Percentiles rank a stretch among this genome's conserved stretches.
Conservation (phyloP, 2,113 vertebrate genomes). For the Takifugu flavidus region DNA sequence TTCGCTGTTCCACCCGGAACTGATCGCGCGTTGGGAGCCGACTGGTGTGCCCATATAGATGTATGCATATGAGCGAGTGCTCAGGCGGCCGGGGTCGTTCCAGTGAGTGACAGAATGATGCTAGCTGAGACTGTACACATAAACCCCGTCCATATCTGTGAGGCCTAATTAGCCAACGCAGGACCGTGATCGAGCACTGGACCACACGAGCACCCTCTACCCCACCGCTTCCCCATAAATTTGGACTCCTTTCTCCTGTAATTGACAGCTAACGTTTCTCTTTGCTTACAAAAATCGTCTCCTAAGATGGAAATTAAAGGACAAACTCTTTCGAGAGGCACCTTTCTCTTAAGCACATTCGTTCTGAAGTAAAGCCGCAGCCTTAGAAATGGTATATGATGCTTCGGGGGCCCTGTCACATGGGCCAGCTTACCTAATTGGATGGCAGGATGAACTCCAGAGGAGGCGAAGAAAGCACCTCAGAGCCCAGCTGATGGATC, state of each 20-base stretch:
- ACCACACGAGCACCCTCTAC: constrained; percentile 29
- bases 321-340: constrained; percentile 6
- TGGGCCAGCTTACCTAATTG: constrained; percentile 20
- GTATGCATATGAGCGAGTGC: constrained; percentile 38
- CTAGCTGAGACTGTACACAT: constrained; percentile 42
- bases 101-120: constrained; percentile 68
- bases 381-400: not conserved
- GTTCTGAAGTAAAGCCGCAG: constrained; percentile 4
- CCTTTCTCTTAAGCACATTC: not conserved
- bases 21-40: too few relatives aligned
- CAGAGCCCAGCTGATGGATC: constrained; percentile 19
- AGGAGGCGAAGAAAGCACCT: constrained; percentile 7
- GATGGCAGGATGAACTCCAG: constrained; percentile 15
- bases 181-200: constrained; percentile 34
- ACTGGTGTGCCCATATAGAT: not conserved
- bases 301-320: constrained; percentile 16
- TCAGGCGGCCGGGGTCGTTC: constrained; percentile 57
- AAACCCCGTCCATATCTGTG: constrained; percentile 49
- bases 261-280: constrained; percentile 36
- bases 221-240: not conserved
- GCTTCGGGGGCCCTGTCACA: constrained; percentile 1
- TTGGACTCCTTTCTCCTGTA: constrained; percentile 12
- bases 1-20: too few relatives aligned
- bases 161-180: constrained; percentile 55
- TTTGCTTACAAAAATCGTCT: constrained; percentile 10